Conservation (phyloP, 2,797 vertebrate species). For the Schizopygopsis malacanthus region DNA sequence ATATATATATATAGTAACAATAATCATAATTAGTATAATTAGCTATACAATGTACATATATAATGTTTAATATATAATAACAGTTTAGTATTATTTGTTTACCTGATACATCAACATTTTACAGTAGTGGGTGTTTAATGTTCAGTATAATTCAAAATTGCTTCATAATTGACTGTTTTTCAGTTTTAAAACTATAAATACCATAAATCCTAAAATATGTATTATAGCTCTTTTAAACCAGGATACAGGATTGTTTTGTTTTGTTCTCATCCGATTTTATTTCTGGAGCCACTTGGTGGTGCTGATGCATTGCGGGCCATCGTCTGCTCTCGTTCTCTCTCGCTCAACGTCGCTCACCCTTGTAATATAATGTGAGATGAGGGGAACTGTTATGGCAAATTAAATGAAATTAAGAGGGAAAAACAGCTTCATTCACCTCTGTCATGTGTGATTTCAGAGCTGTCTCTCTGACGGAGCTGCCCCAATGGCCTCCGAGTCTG, state of each 20-base stretch:
- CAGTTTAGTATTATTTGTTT: not conserved
- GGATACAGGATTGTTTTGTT: not conserved
- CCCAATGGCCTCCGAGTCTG: constrained; percentile 68
- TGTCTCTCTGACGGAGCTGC: constrained; percentile 73
- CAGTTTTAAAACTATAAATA: not conserved
- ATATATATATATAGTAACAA: not conserved
- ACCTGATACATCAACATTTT: not conserved
- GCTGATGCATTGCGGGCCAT: constrained; percentile 74
- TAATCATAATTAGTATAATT: not conserved
- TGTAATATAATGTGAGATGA: constrained; percentile 76
- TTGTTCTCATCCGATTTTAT: constrained; percentile 3
- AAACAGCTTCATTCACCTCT: constrained; percentile 82
- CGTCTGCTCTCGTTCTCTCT: constrained; percentile 10
- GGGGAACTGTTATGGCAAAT: constrained; percentile 78
- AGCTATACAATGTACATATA: not conserved
- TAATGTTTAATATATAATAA: not conserved
- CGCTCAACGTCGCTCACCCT: constrained; percentile 47
- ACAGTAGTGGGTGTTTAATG: not conserved
- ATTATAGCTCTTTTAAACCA: not conserved
- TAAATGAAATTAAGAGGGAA: constrained; percentile 85
- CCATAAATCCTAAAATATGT: not conserved
- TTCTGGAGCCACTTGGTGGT: constrained; percentile 75
- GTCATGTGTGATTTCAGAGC: constrained; percentile 75
- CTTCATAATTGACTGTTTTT: not conserved
- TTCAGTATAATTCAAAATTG: not conserved